Base-by-base conservation (phyloP, 1,140 invertebrate species). In the Notospermus geniculatus region DNA sequence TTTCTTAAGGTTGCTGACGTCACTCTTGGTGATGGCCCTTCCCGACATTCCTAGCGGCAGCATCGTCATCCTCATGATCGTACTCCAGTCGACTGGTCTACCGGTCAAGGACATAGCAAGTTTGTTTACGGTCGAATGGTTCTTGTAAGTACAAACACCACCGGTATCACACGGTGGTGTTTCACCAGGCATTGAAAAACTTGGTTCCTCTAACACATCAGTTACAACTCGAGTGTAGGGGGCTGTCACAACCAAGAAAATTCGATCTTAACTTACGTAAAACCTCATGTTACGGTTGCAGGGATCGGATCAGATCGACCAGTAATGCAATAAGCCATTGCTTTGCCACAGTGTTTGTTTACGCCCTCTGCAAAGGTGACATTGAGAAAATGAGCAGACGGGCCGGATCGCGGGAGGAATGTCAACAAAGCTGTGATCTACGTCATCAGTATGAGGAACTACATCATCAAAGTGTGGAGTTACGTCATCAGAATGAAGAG, bases 121-220 rank as follows among this genome's bases (percentile, higher is more conserved):
- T 0, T 54, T 78, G 41, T 70, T 76, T 55, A 69, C 76, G n/a
- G 72, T 78, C 0, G 76, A 78, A 45, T 78, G 75, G 71, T 64
- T 72, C 22, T 39, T 78, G 76, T 76, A 68, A 72, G 74, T 74
- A 57, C 39, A 11, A 11, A 13, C 39, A 43, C 39, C 11, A 43
- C 39, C 19, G 39, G 39, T 11, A 43, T 13, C 11, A 43, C 11
- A 43, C 19, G 39, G 39, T n/a, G n/a, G n/a, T n/a, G n/a, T n/a
- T n/a, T n/a, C n/a, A n/a, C n/a, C n/a, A n/a, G n/a, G n/a, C n/a
- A n/a, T n/a, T n/a, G n/a, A n/a, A n/a, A n/a, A n/a, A n/a, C n/a
- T n/a, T n/a, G n/a, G n/a, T n/a, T n/a, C n/a, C n/a, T n/a, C n/a
- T n/a, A n/a, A n/a, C n/a, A n/a, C n/a, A n/a, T n/a, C 11, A 43